Conservation (phyloP, 2,113 vertebrate species). For the Gasterosteus nipponicus region DNA sequence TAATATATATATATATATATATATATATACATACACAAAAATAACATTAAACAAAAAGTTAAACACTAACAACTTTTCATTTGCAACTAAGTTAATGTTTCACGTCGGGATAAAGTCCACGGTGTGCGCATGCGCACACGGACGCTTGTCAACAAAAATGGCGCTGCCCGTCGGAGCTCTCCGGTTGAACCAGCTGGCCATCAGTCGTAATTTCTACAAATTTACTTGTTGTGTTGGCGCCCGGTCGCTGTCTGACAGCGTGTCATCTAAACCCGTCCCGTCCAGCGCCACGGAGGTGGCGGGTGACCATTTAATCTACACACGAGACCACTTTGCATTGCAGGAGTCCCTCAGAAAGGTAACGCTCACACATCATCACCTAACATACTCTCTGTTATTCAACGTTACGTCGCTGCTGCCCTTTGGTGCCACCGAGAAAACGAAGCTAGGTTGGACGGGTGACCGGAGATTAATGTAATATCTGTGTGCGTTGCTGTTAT, state of each 20-base stretch:
- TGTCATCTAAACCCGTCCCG: slow-evolving; percentile 52
- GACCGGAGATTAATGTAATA: not conserved
- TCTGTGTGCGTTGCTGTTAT: not conserved
- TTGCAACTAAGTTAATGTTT: slow-evolving; percentile 15
- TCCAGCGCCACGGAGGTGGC: slow-evolving; percentile 5
- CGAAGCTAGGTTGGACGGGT: not conserved
- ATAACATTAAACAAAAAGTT: not conserved
- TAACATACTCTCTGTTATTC: too few relatives aligned
- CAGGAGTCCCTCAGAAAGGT: slow-evolving; percentile 82
- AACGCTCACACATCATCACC: slow-evolving; percentile 28
- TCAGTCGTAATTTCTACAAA: slow-evolving; percentile 30
- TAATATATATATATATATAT: too few relatives aligned
- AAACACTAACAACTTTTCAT: not conserved
- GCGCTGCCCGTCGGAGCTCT: slow-evolving; percentile 52
- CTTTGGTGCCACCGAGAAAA: not conserved
- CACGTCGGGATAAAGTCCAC: not conserved
- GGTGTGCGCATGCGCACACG: slow-evolving; percentile 69
- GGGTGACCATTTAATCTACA: slow-evolving; percentile 63
- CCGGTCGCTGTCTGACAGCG: slow-evolving; percentile 65
- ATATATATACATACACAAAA: too few relatives aligned
- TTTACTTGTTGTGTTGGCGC: slow-evolving; percentile 19
- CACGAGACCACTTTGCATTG: slow-evolving; percentile 71
- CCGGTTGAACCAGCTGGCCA: slow-evolving; percentile 11
- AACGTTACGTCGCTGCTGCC: too few relatives aligned
- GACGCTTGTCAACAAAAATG: slow-evolving; percentile 57